A percentile compares a stretch with the other conserved stretches of the same genome.
Evolutionary conservation across 2,888 invertebrate genomes (phyloP).

Genomic region (Girardia tigrina): DNA sequence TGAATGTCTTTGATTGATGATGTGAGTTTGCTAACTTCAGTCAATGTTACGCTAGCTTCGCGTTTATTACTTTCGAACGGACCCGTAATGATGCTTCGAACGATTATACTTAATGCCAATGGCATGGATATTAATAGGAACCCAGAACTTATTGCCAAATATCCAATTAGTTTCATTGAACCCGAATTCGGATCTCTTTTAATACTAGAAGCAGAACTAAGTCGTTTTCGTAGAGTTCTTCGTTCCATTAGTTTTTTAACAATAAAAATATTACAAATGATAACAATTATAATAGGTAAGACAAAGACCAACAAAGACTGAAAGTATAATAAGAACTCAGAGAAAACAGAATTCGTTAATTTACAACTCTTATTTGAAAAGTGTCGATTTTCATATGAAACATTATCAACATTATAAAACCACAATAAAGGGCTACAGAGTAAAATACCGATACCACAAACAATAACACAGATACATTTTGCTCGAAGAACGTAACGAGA

Average conservation of each 20-base stretch:
- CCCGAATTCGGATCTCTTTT: constrained; percentile 8
- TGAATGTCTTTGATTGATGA: constrained; percentile 4
- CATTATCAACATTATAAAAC: not conserved
- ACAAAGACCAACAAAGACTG: not conserved
- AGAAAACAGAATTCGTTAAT: not conserved
- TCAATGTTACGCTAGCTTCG: not conserved
- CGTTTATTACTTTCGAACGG: not conserved
- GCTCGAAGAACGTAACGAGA: not conserved
- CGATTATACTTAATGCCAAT: not conserved
- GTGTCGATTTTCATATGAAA: not conserved
- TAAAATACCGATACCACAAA: not conserved
- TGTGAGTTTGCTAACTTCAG: not conserved
- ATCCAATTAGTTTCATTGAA: constrained; percentile 6
- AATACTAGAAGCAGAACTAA: not conserved
- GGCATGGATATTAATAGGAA: not conserved
- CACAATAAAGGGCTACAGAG: not conserved
- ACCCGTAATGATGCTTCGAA: not conserved
- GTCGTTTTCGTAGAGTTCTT: not conserved
- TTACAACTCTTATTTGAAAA: not conserved
- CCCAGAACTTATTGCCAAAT: constrained; percentile 19
- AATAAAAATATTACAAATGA: not conserved
- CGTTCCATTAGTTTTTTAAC: not conserved
- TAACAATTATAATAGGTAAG: not conserved
- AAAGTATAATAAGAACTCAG: not conserved
- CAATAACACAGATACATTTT: not conserved